These are phyloP conservation scores for Odontamblyopus lacepedii DNA, from an alignment of 2,797 vertebrate species.

Conservation along the genomic window DNA sequence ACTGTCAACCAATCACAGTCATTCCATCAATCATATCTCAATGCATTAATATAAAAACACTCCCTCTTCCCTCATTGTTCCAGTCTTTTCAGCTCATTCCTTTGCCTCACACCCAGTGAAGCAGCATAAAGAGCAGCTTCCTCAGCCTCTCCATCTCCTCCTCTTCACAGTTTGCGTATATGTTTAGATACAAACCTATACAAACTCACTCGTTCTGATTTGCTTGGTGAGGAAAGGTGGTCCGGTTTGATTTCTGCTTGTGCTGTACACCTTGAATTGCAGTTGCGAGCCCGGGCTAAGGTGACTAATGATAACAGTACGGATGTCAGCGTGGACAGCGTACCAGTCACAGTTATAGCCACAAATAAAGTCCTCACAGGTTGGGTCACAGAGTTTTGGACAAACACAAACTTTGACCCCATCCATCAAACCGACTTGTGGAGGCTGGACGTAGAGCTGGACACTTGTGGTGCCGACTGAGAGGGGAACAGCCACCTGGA, in stretches of 20 bases:
- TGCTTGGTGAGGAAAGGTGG: slow-evolving; percentile 62
- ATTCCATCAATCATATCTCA: no score
- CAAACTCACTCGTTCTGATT: slow-evolving; percentile 82
- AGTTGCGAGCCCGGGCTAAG: slow-evolving; percentile 81
- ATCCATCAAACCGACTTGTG: slow-evolving; percentile 76
- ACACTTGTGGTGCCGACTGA: slow-evolving; percentile 61
- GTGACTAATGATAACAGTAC: slow-evolving; percentile 62
- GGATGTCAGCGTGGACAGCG: slow-evolving; percentile 48
- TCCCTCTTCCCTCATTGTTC: background rate
- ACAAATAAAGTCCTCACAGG: slow-evolving; percentile 48
- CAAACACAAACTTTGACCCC: slow-evolving; percentile 72
- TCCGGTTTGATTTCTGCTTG: slow-evolving; percentile 76
- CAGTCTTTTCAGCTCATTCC: background rate
- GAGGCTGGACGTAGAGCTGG: slow-evolving; percentile 78
- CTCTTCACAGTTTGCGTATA: background rate
- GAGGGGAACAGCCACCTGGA: slow-evolving; percentile 74
- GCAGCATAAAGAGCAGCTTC: background rate
- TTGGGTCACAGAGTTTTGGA: slow-evolving; percentile 50
- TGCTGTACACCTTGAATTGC: slow-evolving; percentile 76
- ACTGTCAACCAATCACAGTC: no score
- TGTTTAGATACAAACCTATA: background rate
- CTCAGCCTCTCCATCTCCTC: background rate
- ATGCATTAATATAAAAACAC: background rate
- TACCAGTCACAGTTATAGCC: slow-evolving; percentile 57
- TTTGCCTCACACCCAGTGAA: background rate